These are phyloP conservation scores for Euproctis similis DNA, from an alignment of 2,888 invertebrate species.

Conservation along the genomic window DNA sequence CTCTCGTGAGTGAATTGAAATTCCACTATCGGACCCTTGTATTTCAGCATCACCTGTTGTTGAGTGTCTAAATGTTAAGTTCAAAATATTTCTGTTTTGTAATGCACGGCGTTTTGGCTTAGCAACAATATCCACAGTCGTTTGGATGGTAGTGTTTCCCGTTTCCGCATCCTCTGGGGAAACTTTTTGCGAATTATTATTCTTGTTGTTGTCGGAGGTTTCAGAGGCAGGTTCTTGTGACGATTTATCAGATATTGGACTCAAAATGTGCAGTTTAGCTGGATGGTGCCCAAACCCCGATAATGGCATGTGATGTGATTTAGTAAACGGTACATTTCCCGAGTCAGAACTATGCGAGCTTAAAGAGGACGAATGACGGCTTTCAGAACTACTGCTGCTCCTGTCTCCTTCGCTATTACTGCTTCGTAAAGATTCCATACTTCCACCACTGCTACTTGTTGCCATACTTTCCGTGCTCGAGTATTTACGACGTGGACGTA, in stretches of 20 bases:
- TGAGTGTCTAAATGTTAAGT: constrained; percentile 79
- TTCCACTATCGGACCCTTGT: constrained; percentile 91
- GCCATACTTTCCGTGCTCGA: constrained; percentile 92
- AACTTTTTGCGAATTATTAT: constrained; percentile 85
- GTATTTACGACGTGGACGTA: constrained; percentile 76
- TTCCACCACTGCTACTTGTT: constrained; percentile 89
- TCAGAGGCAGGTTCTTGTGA: constrained; percentile 91
- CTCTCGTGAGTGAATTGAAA: constrained; percentile 88
- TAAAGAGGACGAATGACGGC: constrained; percentile 87
- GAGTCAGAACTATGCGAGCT: constrained; percentile 92
- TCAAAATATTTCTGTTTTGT: constrained; percentile 85
- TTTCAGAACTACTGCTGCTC: constrained; percentile 90
- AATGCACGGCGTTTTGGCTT: constrained; percentile 80
- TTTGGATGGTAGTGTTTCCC: constrained; percentile 55
- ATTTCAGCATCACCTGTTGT: constrained; percentile 83
- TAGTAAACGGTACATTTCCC: constrained; percentile 77
- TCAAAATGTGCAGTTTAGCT: constrained; percentile 87
- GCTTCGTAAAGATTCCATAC: constrained; percentile 90
- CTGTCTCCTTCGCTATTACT: constrained; percentile 91
- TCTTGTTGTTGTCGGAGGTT: constrained; percentile 86
- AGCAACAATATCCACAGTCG: constrained; percentile 68
- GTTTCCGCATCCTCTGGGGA: constrained; percentile 80
- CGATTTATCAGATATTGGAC: constrained; percentile 92
- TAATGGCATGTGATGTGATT: constrained; percentile 78
- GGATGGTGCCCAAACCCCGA: constrained; percentile 84